Evolutionary conservation across 2,797 vertebrate genomes (phyloP).

Genomic region (Champsocephalus esox): DNA sequence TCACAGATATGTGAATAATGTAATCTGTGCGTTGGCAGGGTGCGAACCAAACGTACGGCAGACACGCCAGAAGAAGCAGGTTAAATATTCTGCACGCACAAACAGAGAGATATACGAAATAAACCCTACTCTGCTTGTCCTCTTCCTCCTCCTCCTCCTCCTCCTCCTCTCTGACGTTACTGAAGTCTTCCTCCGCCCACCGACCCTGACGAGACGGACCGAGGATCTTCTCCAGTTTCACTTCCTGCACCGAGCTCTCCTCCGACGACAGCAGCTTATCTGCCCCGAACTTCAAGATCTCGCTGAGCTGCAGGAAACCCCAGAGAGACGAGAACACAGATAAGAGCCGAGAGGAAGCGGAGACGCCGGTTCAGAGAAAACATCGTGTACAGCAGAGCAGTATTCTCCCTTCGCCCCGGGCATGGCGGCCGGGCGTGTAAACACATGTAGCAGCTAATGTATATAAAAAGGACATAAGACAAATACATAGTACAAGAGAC

Average conservation of each 20-base stretch:
- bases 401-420: too few relatives aligned
- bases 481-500: too few relatives aligned
- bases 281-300: constrained; percentile 94
- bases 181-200: constrained; percentile 80
- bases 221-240: constrained; percentile 88
- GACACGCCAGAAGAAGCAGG: neutral
- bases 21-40: neutral
- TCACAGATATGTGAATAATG: too few relatives aligned
- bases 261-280: constrained; percentile 91
- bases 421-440: too few relatives aligned
- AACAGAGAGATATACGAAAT: neutral
- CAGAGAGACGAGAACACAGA: neutral
- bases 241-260: constrained; percentile 87
- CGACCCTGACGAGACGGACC: constrained; percentile 84
- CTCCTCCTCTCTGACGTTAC: constrained; percentile 55
- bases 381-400: accelerated
- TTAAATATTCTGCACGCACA: neutral
- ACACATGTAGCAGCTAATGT: too few relatives aligned
- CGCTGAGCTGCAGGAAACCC: constrained; percentile 84
- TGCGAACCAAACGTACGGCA: constrained; percentile 12
- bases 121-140: constrained; percentile 71
- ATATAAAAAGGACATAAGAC: too few relatives aligned
- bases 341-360: neutral
- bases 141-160: constrained; percentile 63
- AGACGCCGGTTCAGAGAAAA: too few relatives aligned